Evolutionary conservation across 2,113 vertebrate species (phyloP).

Genomic region (Trinectes maculatus): DNA sequence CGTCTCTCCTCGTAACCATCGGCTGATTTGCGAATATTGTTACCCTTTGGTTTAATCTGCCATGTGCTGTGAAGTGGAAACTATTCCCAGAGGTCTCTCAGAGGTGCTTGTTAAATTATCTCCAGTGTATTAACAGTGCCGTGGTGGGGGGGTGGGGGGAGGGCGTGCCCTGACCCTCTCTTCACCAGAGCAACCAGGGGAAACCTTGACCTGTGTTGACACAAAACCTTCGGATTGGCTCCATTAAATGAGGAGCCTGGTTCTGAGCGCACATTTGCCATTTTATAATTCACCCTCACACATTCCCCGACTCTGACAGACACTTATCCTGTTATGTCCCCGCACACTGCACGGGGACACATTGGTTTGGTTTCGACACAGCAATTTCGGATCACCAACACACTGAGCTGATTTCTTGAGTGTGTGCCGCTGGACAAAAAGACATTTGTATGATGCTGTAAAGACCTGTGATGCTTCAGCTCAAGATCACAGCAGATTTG

Average conservation of each 20-base stretch:
- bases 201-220: slow-evolving; percentile 47
- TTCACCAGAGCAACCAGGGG: slow-evolving; percentile 44
- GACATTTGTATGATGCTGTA: slow-evolving; percentile 19
- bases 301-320: neutral
- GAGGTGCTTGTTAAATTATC: slow-evolving; percentile 78
- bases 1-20: slow-evolving; percentile 56
- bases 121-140: slow-evolving; percentile 73
- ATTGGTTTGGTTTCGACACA: slow-evolving; percentile 14
- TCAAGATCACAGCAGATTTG: slow-evolving; percentile 50
- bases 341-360: slow-evolving; percentile 23
- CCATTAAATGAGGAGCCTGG: slow-evolving; percentile 32
- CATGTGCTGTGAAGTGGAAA: slow-evolving; percentile 80
- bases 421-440: slow-evolving; percentile 22
- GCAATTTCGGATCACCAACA: slow-evolving; percentile 54
- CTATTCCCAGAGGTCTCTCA: slow-evolving; percentile 68
- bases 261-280: slow-evolving; percentile 32
- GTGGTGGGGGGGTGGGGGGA: slow-evolving; percentile 64
- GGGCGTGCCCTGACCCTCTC: slow-evolving; percentile 14
- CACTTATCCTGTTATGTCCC: slow-evolving; percentile 35
- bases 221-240: slow-evolving; percentile 43
- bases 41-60: slow-evolving; percentile 79
- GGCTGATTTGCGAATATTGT: slow-evolving; percentile 76
- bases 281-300: slow-evolving; percentile 33
- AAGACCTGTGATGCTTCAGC: slow-evolving; percentile 30
- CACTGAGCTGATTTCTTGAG: slow-evolving; percentile 24